Evolutionary conservation across 2,113 vertebrate genomes (phyloP), one percentile per base, ranked within the genome.

Genomic region (Agelaius phoeniceus): DNA sequence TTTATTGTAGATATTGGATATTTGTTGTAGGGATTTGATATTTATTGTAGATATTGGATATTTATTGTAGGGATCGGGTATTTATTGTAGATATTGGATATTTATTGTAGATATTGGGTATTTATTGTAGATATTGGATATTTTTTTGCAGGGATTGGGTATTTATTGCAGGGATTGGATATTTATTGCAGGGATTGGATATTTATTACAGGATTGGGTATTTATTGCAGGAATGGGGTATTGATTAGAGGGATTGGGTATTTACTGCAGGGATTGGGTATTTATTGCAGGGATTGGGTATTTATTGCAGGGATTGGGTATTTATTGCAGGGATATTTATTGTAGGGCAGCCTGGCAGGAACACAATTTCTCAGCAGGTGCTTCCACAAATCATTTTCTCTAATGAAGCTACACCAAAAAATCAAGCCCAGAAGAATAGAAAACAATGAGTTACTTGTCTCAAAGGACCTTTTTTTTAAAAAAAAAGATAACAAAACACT

Each of bases 1-100:
- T 24, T 66, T 8, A 23, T 6, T 37, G 30, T 9, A 51, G 16
- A 7, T 1, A 7, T 19, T 15, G 3, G 13, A 0, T 27, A 3
- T 48, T 57, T 44, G 10, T 44, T 44, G 44, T n/a, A 48, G 43
- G 13, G 2, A 7, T 20, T 15, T 2, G 11, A 18, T 48, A 9
- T 26, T 67, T 9, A 24, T 4, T 51, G n/a, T n/a, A n/a, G n/a
- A n/a, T n/a, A n/a, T n/a, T n/a, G n/a, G n/a, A n/a, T n/a, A n/a
- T n/a, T n/a, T n/a, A n/a, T n/a, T n/a, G n/a, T n/a, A n/a, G n/a
- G n/a, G n/a, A n/a, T n/a, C n/a, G n/a, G n/a, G n/a, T n/a, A n/a
- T n/a, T n/a, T n/a, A n/a, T n/a, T n/a, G n/a, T n/a, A n/a, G n/a
- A n/a, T n/a, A n/a, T 18, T 72, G 28, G 11, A 6, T 46, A 12